These are phyloP conservation scores for Zaprionus gabonicus DNA, from an alignment of 1,140 invertebrate genomes.

Conservation along the genomic window DNA sequence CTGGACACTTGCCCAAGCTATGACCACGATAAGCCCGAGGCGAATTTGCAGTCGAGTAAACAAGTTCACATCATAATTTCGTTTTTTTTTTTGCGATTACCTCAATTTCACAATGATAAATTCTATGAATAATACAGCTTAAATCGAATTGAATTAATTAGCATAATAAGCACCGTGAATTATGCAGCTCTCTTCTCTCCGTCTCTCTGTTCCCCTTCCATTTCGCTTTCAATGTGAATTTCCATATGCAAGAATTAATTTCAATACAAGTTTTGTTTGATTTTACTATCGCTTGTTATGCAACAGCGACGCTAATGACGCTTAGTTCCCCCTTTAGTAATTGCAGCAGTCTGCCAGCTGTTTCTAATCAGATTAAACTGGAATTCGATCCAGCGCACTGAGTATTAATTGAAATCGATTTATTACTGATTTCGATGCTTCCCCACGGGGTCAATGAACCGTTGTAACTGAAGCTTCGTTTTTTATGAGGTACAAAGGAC, in stretches of 20 bases:
- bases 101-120: background rate
- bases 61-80: background rate
- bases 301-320: background rate
- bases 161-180: background rate
- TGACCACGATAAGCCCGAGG: background rate
- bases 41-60: background rate
- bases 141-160: background rate
- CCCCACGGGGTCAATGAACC: background rate
- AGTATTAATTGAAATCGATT: conserved; percentile 3
- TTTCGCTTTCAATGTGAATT: background rate
- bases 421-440: background rate
- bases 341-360: background rate
- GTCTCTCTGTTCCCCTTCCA: background rate
- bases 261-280: conserved; percentile 1
- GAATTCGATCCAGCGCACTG: background rate
- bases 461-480: background rate
- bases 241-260: background rate
- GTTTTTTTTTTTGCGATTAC: background rate
- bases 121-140: background rate
- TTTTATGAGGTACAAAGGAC: too few relatives aligned
- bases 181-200: background rate
- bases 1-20: background rate
- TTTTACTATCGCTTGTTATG: conserved; percentile 4
- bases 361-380: conserved; percentile 2
- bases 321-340: background rate